Percentiles rank a stretch among this genome's conserved stretches.
Evolutionary conservation across 2,888 invertebrate species (phyloP).

Genomic region (Phoenoteleia sp.): DNA sequence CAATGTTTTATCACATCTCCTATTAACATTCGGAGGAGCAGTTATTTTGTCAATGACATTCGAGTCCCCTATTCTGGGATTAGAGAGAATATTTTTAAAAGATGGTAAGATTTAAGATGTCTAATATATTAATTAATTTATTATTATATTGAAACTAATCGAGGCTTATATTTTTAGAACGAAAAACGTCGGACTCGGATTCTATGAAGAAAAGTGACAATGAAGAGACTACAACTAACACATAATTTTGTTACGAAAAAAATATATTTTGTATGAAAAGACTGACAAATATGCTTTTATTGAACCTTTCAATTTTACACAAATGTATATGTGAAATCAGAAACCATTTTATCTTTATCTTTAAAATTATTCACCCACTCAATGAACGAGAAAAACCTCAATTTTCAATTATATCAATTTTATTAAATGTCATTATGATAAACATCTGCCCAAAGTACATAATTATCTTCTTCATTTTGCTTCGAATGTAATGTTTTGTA

Average conservation of each 20-base stretch:
- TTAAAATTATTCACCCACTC: constrained; percentile 10
- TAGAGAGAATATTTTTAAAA: constrained; percentile 90
- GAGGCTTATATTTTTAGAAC: constrained; percentile 60
- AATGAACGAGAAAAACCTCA: neutral
- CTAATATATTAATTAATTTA: constrained; percentile 29
- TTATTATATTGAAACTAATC: constrained; percentile 1
- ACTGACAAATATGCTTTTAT: constrained; percentile 44
- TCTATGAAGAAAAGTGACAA: constrained; percentile 76
- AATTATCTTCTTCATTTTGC: constrained; percentile 78
- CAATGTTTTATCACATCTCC: constrained; percentile 88
- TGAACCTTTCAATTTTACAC: constrained; percentile 33
- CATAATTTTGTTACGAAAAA: constrained; percentile 44
- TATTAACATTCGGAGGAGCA: constrained; percentile 89
- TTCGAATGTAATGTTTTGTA: constrained; percentile 58
- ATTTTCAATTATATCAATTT: constrained; percentile 19
- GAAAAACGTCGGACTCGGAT: constrained; percentile 61
- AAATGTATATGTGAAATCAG: constrained; percentile 36
- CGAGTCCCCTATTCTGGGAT: constrained; percentile 91
- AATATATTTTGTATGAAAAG: constrained; percentile 68
- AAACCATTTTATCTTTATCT: constrained; percentile 6
- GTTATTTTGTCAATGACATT: constrained; percentile 90
- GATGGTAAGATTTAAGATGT: constrained; percentile 86
- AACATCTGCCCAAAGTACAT: constrained; percentile 80
- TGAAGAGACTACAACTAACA: constrained; percentile 75
- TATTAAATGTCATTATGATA: constrained; percentile 31